Conservation (phyloP, 2,113 vertebrate species). For the Paratilapia polleni region DNA sequence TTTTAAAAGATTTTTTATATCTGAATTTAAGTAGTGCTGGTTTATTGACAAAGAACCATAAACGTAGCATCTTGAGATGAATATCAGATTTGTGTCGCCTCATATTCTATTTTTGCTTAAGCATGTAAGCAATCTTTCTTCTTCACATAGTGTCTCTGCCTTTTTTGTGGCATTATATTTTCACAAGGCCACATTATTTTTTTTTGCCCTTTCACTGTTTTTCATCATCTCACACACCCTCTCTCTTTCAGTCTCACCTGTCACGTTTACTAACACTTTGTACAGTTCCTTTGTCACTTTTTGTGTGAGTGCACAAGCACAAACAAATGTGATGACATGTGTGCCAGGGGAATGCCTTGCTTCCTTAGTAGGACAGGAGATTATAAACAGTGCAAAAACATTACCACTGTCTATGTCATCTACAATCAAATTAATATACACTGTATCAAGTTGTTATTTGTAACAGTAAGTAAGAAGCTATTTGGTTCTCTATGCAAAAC, state of each 20-base stretch:
- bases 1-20: not conserved
- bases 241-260: slow-evolving; percentile 6
- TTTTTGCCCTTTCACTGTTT: slow-evolving; percentile 26
- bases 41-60: slow-evolving; percentile 13
- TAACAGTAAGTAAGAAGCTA: not conserved
- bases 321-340: not conserved
- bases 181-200: not conserved
- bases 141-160: not conserved
- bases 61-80: not conserved
- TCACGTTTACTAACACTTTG: slow-evolving; percentile 16
- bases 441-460: not conserved
- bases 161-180: not conserved
- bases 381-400: not conserved
- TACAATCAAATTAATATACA: not conserved
- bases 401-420: not conserved
- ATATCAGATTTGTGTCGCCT: not conserved
- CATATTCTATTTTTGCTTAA: not conserved
- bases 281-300: not conserved
- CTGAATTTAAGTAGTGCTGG: not conserved
- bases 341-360: not conserved
- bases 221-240: slow-evolving; percentile 15
- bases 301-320: not conserved
- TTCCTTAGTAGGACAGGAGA: not conserved
- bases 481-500: too few relatives aligned
- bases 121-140: not conserved